phyloP scores from a whole-genome alignment of 2,797 vertebrate genomes.

The Trichosurus vulpecula region DNA sequence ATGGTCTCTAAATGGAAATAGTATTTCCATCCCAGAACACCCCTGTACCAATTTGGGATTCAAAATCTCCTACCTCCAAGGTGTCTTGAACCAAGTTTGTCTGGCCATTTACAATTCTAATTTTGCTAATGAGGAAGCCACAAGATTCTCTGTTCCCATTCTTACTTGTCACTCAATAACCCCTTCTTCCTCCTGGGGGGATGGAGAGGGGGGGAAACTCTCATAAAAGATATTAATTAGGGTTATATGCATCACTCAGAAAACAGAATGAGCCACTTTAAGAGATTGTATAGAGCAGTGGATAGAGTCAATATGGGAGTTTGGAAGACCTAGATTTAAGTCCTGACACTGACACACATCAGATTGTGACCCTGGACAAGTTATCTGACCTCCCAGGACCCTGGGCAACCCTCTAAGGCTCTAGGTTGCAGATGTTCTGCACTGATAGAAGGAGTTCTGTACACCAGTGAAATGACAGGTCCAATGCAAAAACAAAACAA shows the following conservation, averaged over 20 bases:
- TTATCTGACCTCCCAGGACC: too few species aligned
- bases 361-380: too few species aligned
- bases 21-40: background rate
- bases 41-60: background rate
- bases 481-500: too few species aligned
- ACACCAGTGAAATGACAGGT: too few species aligned
- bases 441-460: too few species aligned
- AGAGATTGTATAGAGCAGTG: too few species aligned
- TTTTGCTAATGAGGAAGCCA: background rate
- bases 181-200: background rate
- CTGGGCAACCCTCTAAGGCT: too few species aligned
- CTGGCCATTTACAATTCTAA: background rate
- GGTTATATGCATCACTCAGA: background rate
- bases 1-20: background rate
- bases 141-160: background rate
- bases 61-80: background rate
- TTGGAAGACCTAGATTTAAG: too few species aligned
- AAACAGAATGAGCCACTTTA: too few species aligned
- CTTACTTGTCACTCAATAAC: background rate
- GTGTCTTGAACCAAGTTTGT: background rate
- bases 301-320: too few species aligned
- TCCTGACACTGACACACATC: too few species aligned
- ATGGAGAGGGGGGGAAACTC: background rate
- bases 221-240: background rate
- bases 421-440: too few species aligned